These are phyloP conservation scores for Istiophorus platypterus DNA, from an alignment of 2,113 vertebrate genomes.

Conservation along the genomic window DNA sequence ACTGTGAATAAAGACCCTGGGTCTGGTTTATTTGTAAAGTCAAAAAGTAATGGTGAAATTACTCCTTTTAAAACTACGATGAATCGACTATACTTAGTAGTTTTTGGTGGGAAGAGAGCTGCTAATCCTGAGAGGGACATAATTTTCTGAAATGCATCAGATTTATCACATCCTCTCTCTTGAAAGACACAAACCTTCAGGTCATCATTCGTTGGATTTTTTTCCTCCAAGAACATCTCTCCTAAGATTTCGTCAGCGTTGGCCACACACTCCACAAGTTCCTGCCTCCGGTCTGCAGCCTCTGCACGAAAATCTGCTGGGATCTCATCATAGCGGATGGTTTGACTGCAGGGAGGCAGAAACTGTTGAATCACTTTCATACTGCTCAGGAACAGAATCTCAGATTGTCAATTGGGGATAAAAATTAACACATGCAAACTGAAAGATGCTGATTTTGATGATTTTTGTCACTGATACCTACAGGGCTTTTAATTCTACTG, in stretches of 20 bases:
- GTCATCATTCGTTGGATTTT: conserved; percentile 86
- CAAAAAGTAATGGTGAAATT: too few relatives aligned
- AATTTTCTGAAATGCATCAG: too few relatives aligned
- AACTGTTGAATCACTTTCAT: background rate
- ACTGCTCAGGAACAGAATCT: background rate
- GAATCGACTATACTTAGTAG: background rate
- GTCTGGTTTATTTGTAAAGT: too few relatives aligned
- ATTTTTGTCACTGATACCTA: background rate
- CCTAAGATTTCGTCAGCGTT: conserved; percentile 92
- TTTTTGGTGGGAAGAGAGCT: background rate
- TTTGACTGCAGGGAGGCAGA: conserved; percentile 81
- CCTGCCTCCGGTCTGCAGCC: conserved; percentile 88
- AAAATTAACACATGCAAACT: background rate
- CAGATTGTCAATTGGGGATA: background rate
- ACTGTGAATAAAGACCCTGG: too few relatives aligned
- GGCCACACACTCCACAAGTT: conserved; percentile 94
- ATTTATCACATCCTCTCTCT: background rate
- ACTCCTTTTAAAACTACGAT: too few relatives aligned
- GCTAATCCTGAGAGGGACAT: background rate
- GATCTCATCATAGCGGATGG: conserved; percentile 88
- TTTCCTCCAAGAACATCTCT: conserved; percentile 96
- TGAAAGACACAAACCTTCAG: conserved; percentile 86
- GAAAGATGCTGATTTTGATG: background rate
- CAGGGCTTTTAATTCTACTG: background rate
- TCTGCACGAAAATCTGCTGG: conserved; percentile 88